Evolutionary conservation across 2,113 vertebrate genomes (phyloP).

Genomic region (Oreotrochilus melanogaster): DNA sequence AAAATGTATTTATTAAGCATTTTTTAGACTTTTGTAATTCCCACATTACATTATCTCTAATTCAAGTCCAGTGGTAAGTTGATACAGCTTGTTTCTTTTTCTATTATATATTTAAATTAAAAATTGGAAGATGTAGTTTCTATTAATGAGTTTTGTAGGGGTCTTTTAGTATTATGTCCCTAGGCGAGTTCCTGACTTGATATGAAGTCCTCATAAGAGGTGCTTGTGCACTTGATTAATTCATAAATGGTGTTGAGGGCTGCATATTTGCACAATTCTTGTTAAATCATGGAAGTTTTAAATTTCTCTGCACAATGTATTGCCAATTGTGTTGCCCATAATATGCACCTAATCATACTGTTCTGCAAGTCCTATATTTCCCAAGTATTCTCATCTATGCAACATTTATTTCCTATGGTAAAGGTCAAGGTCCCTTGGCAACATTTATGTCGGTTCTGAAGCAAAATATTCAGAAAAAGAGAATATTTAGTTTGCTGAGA

Average conservation of each 20-base stretch:
- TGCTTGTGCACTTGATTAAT: constrained; percentile 79
- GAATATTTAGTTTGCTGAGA: constrained; percentile 4
- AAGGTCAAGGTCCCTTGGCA: constrained; percentile 28
- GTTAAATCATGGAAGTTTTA: constrained; percentile 68
- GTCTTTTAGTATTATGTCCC: constrained; percentile 77
- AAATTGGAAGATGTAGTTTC: constrained; percentile 76
- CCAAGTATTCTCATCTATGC: background rate
- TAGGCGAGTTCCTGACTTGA: constrained; percentile 70
- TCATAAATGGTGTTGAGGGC: constrained; percentile 71
- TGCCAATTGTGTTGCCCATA: constrained; percentile 46
- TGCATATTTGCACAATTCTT: constrained; percentile 74
- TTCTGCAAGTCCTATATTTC: constrained; percentile 33
- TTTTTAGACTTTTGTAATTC: constrained; percentile 59
- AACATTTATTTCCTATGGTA: constrained; percentile 23
- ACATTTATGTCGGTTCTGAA: background rate
- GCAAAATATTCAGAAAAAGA: background rate
- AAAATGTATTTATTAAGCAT: constrained; percentile 68
- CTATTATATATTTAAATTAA: constrained; percentile 81
- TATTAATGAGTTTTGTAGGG: constrained; percentile 81
- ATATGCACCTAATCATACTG: constrained; percentile 53
- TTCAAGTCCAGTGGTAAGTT: constrained; percentile 63
- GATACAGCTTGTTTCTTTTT: constrained; percentile 75
- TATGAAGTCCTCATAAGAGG: constrained; percentile 75
- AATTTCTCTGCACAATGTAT: constrained; percentile 57
- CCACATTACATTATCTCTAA: constrained; percentile 50